Base-by-base conservation (phyloP, 2,888 invertebrate genomes). In the Ectobius pallidus region DNA sequence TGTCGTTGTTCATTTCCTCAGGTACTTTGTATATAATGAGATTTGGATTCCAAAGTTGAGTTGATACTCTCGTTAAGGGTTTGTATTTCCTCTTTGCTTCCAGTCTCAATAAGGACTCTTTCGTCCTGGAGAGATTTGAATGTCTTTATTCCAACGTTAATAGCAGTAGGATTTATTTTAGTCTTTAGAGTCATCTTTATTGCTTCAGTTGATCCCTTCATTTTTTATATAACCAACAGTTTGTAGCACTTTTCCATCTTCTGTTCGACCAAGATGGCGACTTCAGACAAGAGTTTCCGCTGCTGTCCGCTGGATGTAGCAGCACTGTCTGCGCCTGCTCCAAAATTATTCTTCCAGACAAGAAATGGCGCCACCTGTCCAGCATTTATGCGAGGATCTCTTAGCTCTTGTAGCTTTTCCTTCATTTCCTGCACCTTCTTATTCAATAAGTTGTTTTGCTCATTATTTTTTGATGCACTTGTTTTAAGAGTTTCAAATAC, bases 361-460 rank as follows among this genome's bases (percentile, higher is more conserved):
- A 14, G 6, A 39, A 14, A 39, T 9, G 39, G 39, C 49, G n/a
- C 49, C 49, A n/a, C n/a, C n/a, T 49, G 49, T n/a, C 18, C 18
- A 9, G 4, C 18, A 18, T 49, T 14, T n/a, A 7, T 4, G 7
- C 4, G n/a, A n/a, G n/a, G n/a, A n/a, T n/a, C n/a, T 7, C 49
- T 6, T 44, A 68, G 34, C 32, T 32, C 39, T 63, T 63, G 34
- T 63, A 46, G n/a, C 46, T 52, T 32, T 58, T n/a, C 14, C 20
- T 30, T 22, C 69, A 52, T 52, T 69, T 63, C 27, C 44, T 16
- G 14, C 34, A 49, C 18, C 14, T 22, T 61, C 32, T 20, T 22
- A 11, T 22, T 30, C 25, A 61, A 27, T 30, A 22, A 20, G 14
- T 27, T 27, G 14, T 61, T 25, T 16, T 61, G 16, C 22, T 61